Evolutionary conservation across 2,888 invertebrate species (phyloP).

Genomic region (Gandaritis pyraliata): DNA sequence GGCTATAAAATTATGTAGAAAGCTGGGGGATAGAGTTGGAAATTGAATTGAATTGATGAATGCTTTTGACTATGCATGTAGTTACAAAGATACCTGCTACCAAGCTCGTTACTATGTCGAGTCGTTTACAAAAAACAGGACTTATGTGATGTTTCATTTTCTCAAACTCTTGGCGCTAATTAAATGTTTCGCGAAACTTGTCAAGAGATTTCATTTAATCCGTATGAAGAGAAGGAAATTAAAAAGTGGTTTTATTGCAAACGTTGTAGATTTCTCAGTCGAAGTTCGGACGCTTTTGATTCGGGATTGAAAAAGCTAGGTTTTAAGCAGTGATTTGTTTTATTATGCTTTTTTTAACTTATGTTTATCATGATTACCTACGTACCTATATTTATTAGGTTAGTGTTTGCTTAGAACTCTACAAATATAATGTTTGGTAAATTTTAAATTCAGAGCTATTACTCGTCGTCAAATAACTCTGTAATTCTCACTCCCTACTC

Average conservation of each 20-base stretch:
- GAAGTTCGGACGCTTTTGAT: not conserved
- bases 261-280: slow-evolving; percentile 54
- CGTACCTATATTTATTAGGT: too few species aligned
- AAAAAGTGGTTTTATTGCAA: slow-evolving; percentile 69
- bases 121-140: not conserved
- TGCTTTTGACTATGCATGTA: too few species aligned
- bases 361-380: too few species aligned
- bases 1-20: too few species aligned
- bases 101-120: not conserved
- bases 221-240: slow-evolving; percentile 64
- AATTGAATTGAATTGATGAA: too few species aligned
- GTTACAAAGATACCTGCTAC: too few species aligned
- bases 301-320: not conserved
- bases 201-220: slow-evolving; percentile 63
- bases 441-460: not conserved
- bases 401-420: too few species aligned
- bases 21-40: too few species aligned
- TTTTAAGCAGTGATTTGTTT: too few species aligned
- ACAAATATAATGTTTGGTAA: not conserved
- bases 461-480: slow-evolving; percentile 2
- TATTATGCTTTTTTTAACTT: too few species aligned
- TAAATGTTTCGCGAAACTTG: slow-evolving; percentile 71
- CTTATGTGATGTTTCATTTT: slow-evolving; percentile 65
- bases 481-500: slow-evolving; percentile 10
- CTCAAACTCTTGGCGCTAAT: slow-evolving; percentile 64